A percentile compares a stretch with the other conserved stretches of the same genome.
Conservation (phyloP, 2,113 vertebrate species). For the Pachyramphus minor region DNA sequence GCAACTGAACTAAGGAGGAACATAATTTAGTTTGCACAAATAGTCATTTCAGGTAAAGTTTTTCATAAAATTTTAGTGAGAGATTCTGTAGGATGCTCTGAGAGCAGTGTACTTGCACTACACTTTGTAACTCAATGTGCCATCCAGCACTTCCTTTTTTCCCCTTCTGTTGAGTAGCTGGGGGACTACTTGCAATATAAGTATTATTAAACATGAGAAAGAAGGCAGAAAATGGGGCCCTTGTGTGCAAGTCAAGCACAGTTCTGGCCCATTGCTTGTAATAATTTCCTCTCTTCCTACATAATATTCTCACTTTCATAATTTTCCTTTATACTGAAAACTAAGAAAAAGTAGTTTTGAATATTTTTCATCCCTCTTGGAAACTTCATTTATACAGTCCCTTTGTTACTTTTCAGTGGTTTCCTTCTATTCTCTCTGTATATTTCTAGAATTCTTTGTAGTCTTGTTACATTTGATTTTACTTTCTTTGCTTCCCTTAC, state of each 20-base stretch:
- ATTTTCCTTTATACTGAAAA: neutral
- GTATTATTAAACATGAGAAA: neutral
- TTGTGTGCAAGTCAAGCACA: neutral
- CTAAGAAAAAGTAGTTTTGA: neutral
- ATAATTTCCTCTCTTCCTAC: neutral
- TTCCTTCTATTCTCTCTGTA: neutral
- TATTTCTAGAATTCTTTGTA: conserved; percentile 21
- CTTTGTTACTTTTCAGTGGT: neutral
- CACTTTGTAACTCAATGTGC: neutral
- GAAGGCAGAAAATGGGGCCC: neutral
- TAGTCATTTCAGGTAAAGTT: neutral
- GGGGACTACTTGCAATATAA: neutral
- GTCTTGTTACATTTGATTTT: neutral
- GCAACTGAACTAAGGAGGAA: neutral
- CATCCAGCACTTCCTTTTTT: neutral
- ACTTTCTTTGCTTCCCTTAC: neutral
- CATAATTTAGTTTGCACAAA: neutral
- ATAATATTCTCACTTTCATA: neutral
- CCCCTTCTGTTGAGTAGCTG: neutral
- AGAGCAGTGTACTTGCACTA: neutral
- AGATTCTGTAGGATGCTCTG: neutral
- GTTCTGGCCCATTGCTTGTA: neutral
- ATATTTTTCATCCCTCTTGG: neutral
- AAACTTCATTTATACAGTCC: neutral
- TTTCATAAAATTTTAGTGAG: neutral